Base-by-base conservation (phyloP, 2,797 vertebrate genomes). In the Sebastes matsubarae region DNA sequence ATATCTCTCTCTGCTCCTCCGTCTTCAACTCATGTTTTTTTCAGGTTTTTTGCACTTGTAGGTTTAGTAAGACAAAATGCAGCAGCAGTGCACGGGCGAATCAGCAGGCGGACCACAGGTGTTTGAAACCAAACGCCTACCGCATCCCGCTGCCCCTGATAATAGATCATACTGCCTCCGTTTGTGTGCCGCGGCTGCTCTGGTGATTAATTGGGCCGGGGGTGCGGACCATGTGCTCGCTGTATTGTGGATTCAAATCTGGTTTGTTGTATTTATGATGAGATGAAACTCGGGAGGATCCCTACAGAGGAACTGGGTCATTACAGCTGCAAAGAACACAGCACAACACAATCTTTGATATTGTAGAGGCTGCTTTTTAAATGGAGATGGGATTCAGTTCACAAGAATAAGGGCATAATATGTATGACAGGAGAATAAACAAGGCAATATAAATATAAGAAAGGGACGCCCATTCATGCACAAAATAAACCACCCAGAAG, bases 61-160 rank as follows among this genome's bases (percentile, higher is more conserved):
- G 24, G 72, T 92, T 90, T 78, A 80, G 71, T 27, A 34, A 83
- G 68, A 88, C 84, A 85, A 90, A 91, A 90, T 80, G 78, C 77
- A 77, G 81, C 57, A 60, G 64, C 61, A 32, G 80, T 29, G 58
- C 38, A 36, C 63, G 22, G 55, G 71, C 68, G 54, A 46, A n/a
- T 36, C 57, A 69, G 70, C 64, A 55, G 69, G 58, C n/a, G 36
- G 72, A 84, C 55, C 81, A 74, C 81, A 82, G 75, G 86, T 81
- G 85, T 81, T 55, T 55, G 42, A 87, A 80, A 80, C 74, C 54
- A 9, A 72, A 79, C 8, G 12, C 61, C 77, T 25, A 77, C 67
- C 52, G 32, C 59, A 63, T 72, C 61, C 61, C 38, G 61, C 74
- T 61, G 58, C 65, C 69, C 32, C 59, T 25, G 42, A 60, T 80